phyloP scores from a whole-genome alignment of 2,797 vertebrate genomes.

The Alcedo quadribrachys region DNA sequence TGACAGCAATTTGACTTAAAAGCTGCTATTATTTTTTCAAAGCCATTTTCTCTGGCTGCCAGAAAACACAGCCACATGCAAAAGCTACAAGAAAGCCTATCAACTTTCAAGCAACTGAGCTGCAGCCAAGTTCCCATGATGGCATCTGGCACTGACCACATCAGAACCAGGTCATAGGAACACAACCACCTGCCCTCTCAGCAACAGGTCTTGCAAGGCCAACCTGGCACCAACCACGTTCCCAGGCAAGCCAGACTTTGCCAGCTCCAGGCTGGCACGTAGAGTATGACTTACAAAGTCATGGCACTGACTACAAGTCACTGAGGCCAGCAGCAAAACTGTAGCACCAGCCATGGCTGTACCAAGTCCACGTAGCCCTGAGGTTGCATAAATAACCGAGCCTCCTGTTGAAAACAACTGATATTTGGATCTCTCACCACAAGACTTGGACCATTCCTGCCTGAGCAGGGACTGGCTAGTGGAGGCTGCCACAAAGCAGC shows the following conservation, averaged over 20 bases:
- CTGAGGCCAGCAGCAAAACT: neutral
- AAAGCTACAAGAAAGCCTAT: neutral
- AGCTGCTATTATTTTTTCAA: slow-evolving; percentile 14
- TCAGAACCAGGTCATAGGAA: neutral
- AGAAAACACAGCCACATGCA: neutral
- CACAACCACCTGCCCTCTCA: neutral
- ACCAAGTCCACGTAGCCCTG: neutral
- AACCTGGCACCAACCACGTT: neutral
- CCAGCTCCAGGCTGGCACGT: neutral
- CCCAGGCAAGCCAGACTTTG: neutral
- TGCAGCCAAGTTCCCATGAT: neutral
- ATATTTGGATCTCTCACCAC: neutral
- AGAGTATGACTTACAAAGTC: neutral
- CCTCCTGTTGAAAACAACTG: neutral
- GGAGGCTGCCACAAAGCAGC: neutral
- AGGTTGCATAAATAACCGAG: neutral
- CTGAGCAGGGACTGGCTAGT: neutral
- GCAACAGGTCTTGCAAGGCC: neutral
- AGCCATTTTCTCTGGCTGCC: neutral
- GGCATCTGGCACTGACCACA: neutral
- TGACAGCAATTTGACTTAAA: slow-evolving; percentile 34
- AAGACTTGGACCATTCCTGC: neutral
- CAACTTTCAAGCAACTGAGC: neutral
- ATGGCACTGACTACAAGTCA: neutral
- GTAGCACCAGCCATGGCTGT: neutral